Base-by-base conservation (phyloP, 2,797 vertebrate species). In the Sebastes vulpes region DNA sequence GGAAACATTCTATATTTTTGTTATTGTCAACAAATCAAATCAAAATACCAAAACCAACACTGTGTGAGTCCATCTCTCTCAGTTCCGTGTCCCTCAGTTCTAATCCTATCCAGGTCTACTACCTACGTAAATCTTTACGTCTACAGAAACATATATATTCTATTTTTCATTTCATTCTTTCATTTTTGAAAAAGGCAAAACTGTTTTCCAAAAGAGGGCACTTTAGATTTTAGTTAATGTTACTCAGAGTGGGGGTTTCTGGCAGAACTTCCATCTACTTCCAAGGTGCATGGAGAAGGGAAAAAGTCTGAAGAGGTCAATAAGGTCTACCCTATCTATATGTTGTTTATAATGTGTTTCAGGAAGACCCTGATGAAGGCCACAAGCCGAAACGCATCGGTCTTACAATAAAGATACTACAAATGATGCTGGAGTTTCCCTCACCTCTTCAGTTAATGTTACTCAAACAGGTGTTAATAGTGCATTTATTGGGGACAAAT, bases 291-390 rank as follows among this genome's bases (percentile, higher is more conserved):
- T 48, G 18, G 18, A 48, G 46, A 48, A n/a, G 46, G 7, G 46
- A n/a, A 48, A 48, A 18, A 20, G 42, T 3, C 14, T 46, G 14
- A 46, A 46, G 1, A 46, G 16, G 38, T 16, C 38, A 46, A 46
- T 2, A 46, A 18, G 38, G 6, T 46, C 1, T 18, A 18, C 0
- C 14, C 6, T 46, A 46, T 18, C 1, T 3, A 25, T 1, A 46
- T 46, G 16, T 16, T 46, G 38, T 18, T 18, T 46, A 46, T 46
- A 46, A 46, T 46, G 42, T 46, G 38, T 46, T 46, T 46, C 38
- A 46, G 16, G 14, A 18, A 6, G 38, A 46, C 0, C 38, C 38
- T 0, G 14, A 46, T 46, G 42, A 46, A 46, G 42, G 42, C 14
- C 38, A 42, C 38, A 42, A 42, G 38, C 38, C 3, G 6, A 46